A percentile compares a stretch with the other conserved stretches of the same genome.
Evolutionary conservation across 2,888 invertebrate genomes (phyloP).

Genomic region (Xylophagus ater): DNA sequence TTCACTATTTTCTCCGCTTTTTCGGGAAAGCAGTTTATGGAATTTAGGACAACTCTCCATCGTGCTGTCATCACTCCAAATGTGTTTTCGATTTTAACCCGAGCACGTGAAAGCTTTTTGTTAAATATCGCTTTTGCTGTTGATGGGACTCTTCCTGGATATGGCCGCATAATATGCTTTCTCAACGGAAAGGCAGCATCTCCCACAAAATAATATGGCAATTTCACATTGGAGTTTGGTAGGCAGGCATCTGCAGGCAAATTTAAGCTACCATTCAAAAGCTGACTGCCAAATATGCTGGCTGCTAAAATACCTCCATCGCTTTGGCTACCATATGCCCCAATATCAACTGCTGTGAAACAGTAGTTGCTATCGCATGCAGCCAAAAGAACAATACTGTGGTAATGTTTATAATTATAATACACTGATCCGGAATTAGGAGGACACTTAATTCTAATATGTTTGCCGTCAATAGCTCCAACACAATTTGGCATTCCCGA

Average conservation of each 20-base stretch:
- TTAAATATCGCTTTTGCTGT: conserved; percentile 20
- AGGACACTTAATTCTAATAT: conserved; percentile 19
- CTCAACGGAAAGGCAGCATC: conserved; percentile 21
- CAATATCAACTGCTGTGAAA: conserved; percentile 17
- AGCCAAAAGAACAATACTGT: conserved; percentile 19
- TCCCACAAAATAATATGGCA: conserved; percentile 19
- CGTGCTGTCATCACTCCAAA: conserved; percentile 22
- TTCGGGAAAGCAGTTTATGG: conserved; percentile 19
- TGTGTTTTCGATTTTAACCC: conserved; percentile 21
- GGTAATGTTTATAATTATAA: conserved; percentile 15
- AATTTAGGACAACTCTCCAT: conserved; percentile 20
- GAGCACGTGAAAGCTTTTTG: conserved; percentile 20
- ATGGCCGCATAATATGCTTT: conserved; percentile 21
- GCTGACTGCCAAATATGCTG: conserved; percentile 17
- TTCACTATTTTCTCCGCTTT: conserved; percentile 21
- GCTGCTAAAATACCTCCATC: conserved; percentile 1
- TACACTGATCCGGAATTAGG: conserved; percentile 18
- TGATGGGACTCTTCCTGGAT: conserved; percentile 17
- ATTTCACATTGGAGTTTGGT: conserved; percentile 9
- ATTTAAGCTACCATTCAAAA: conserved; percentile 15
- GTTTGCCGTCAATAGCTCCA: conserved; percentile 20
- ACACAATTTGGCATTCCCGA: conserved; percentile 18
- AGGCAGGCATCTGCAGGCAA: conserved; percentile 11
- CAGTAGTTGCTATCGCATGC: conserved; percentile 17
- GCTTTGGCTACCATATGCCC: too few relatives aligned